Base-by-base conservation (phyloP, 2,113 vertebrate genomes). In the Edolisoma coerulescens region DNA sequence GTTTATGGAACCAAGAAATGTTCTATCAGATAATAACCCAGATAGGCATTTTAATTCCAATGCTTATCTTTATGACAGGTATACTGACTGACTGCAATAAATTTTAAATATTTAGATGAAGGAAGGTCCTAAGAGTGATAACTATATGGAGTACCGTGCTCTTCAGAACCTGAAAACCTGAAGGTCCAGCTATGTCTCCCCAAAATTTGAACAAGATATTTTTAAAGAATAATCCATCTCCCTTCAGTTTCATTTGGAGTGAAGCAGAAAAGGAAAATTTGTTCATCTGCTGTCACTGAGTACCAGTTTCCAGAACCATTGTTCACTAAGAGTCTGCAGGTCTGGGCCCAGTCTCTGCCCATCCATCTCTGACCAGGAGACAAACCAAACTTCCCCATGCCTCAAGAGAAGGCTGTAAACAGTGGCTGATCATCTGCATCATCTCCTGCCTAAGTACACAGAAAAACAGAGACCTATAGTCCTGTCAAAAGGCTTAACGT, bases 61-160 rank as follows among this genome's bases (percentile, higher is more conserved):
- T 89, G 73, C 73, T 98, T 97, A 97, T 98, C 97, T 98, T 98
- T 97, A 96, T 96, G 79, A 94, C 53, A 30, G 32, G 57, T 59
- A 42, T 49, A 82, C 60, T 82, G 67, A 94, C 53, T 85, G 78
- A 86, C 56, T 95, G 32, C 65, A 95, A 97, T 96, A 77, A 68
- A 75, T 90, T 20, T 68, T 28, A 91, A 95, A 41, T 79, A 89
- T 64, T 94, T 93, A 79, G 42, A 57, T 56, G 67, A 96, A 75
- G 77, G 81, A 91, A 91, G 86, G 77, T 91, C 83, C 74, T 53
- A 57, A 57, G 65, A 35, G 47, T 92, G 44, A 82, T 96, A 88
- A 45, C 15, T 76, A 4, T 49, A 73, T 64, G 17, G 54, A 78
- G 87, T 35, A 35, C 33, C 30, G 10, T n/a, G 7, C 8, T 91